Conservation (phyloP, 2,888 invertebrate genomes). For the Caenorhabditis panamensis region DNA sequence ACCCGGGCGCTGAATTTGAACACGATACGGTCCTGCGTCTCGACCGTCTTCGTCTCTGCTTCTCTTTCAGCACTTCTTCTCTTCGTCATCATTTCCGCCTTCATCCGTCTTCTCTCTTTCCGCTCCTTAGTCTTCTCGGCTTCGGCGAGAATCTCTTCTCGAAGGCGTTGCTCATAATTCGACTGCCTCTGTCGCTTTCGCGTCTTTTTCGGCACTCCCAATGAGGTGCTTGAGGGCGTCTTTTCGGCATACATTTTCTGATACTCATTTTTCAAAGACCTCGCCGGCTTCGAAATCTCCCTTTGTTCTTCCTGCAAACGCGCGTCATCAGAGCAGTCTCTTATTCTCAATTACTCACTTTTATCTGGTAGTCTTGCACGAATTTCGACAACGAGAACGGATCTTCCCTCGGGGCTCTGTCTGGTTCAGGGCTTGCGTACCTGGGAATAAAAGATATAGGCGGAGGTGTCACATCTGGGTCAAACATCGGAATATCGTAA, state of each 20-base stretch:
- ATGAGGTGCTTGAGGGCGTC: slow-evolving; percentile 2
- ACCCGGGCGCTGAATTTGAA: background rate
- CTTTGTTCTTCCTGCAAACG: background rate
- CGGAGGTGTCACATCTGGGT: slow-evolving; percentile 12
- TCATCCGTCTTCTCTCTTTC: slow-evolving; percentile 5
- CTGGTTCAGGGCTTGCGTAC: slow-evolving; percentile 16
- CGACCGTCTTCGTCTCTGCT: slow-evolving; percentile 2
- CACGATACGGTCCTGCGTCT: background rate
- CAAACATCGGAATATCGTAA: background rate
- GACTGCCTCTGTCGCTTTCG: slow-evolving; percentile 29
- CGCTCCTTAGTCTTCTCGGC: slow-evolving; percentile 34
- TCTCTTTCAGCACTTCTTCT: slow-evolving; percentile 11
- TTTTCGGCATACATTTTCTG: slow-evolving; percentile 5
- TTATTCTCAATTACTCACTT: background rate
- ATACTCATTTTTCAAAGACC: background rate
- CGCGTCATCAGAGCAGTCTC: too few species aligned
- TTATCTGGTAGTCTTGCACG: background rate
- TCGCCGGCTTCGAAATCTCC: background rate
- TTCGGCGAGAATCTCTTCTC: slow-evolving; percentile 11
- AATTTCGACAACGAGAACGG: background rate
- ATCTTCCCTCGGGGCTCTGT: background rate
- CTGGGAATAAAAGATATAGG: background rate
- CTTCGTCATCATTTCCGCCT: background rate
- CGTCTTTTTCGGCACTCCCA: slow-evolving; percentile 25
- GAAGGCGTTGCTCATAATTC: slow-evolving; percentile 36